Percentiles rank a stretch among this genome's conserved stretches.
These are phyloP conservation scores for Drosophila pruinosa DNA, from an alignment of 1,140 invertebrate species.

Conservation along the genomic window DNA sequence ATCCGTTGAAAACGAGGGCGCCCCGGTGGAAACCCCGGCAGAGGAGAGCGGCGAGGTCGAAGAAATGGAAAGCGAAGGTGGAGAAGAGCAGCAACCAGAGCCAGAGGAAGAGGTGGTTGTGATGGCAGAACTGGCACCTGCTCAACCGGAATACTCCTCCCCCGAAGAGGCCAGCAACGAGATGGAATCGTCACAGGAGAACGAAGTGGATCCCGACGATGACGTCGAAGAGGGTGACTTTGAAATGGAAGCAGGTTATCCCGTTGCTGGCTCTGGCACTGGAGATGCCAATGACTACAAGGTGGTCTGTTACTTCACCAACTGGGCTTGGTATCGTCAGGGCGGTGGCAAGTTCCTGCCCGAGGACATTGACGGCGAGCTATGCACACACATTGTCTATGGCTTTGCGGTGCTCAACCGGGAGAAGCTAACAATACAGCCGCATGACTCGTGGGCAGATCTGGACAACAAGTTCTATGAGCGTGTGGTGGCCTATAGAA, in stretches of 20 bases:
- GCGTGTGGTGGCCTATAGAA: constrained; percentile 89
- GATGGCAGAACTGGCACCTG: background rate
- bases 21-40: background rate
- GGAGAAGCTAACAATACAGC: constrained; percentile 89
- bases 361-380: constrained; percentile 90
- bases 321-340: constrained; percentile 95
- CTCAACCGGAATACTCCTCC: background rate
- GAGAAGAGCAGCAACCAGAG: constrained; percentile 9
- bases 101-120: constrained; percentile 11
- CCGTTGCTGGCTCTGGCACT: background rate
- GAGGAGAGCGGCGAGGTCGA: constrained; percentile 20
- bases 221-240: constrained; percentile 56
- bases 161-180: constrained; percentile 17
- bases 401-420: constrained; percentile 94
- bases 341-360: constrained; percentile 92
- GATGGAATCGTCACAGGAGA: constrained; percentile 39
- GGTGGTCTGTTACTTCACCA: constrained; percentile 96
- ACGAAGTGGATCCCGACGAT: constrained; percentile 52
- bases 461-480: constrained; percentile 94
- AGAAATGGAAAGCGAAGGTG: constrained; percentile 14
- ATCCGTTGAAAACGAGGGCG: constrained; percentile 40
- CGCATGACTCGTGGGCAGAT: constrained; percentile 94
- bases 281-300: constrained; percentile 84
- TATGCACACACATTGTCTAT: constrained; percentile 96
- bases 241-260: constrained; percentile 25